These are phyloP conservation scores for Lepidotrigona ventralis DNA, from an alignment of 1,140 invertebrate genomes.

Conservation along the genomic window DNA sequence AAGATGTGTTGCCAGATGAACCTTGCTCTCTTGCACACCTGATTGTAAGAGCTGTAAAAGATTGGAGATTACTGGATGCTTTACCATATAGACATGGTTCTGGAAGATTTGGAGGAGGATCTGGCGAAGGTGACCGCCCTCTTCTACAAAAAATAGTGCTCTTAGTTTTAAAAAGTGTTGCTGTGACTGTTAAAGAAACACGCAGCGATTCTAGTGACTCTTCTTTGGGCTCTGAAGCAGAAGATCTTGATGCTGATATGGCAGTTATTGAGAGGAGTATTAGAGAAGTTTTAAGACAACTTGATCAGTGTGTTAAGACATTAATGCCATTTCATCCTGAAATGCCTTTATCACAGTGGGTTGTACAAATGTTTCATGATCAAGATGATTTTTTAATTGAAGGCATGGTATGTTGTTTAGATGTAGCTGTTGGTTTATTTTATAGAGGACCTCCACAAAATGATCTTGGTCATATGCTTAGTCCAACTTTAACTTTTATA, in stretches of 20 bases:
- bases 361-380: constrained; percentile 93
- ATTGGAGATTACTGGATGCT: constrained; percentile 87
- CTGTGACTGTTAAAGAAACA: constrained; percentile 94
- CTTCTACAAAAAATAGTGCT: constrained; percentile 92
- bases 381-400: constrained; percentile 95
- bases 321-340: constrained; percentile 92
- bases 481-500: constrained; percentile 90
- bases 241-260: constrained; percentile 94
- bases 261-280: constrained; percentile 92
- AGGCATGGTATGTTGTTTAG: constrained; percentile 94
- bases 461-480: constrained; percentile 88
- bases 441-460: constrained; percentile 89
- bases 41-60: constrained; percentile 90
- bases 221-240: constrained; percentile 89
- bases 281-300: constrained; percentile 88
- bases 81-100: constrained; percentile 82
- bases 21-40: constrained; percentile 92
- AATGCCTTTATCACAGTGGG: constrained; percentile 91
- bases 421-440: constrained; percentile 91
- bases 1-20: constrained; percentile 92
- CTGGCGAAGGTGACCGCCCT: constrained; percentile 82
- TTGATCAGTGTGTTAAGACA: constrained; percentile 91
- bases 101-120: constrained; percentile 81
- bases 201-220: constrained; percentile 91
- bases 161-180: constrained; percentile 92